These are phyloP conservation scores for Sepiola atlantica DNA, from an alignment of 2,888 invertebrate genomes.

Conservation along the genomic window DNA sequence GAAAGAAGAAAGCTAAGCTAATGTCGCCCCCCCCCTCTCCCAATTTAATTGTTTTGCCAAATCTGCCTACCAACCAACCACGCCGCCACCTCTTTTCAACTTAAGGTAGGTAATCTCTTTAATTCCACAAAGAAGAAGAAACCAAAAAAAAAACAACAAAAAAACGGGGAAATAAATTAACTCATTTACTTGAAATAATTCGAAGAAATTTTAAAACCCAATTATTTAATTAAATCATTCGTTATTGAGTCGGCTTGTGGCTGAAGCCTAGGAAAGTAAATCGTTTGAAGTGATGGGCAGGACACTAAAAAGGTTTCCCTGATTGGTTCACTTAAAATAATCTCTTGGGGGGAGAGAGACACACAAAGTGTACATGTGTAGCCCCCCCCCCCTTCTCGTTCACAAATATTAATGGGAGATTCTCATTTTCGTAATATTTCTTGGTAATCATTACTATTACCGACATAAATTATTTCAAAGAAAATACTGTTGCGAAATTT, in stretches of 20 bases:
- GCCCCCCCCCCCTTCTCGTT: too few species aligned
- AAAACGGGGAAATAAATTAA: neutral
- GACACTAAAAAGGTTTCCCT: neutral
- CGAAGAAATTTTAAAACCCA: neutral
- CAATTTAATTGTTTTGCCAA: neutral
- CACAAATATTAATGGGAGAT: too few species aligned
- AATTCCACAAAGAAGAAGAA: neutral
- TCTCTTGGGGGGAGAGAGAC: too few species aligned
- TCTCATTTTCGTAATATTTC: too few species aligned
- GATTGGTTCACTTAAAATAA: neutral
- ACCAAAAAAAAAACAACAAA: neutral
- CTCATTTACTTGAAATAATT: neutral
- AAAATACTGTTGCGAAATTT: too few species aligned
- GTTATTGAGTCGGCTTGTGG: neutral
- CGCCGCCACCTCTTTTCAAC: neutral
- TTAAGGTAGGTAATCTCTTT: neutral
- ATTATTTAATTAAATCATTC: neutral
- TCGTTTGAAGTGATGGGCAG: neutral
- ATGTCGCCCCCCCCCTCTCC: neutral
- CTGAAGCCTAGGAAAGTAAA: neutral
- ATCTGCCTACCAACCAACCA: neutral
- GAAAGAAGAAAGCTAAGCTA: neutral
- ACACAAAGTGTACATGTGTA: too few species aligned
- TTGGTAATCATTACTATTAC: too few species aligned
- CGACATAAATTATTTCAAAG: too few species aligned